Percentiles rank a stretch among this genome's conserved stretches.
Evolutionary conservation across 2,113 vertebrate genomes (phyloP).

Genomic region (Fregata magnificens): DNA sequence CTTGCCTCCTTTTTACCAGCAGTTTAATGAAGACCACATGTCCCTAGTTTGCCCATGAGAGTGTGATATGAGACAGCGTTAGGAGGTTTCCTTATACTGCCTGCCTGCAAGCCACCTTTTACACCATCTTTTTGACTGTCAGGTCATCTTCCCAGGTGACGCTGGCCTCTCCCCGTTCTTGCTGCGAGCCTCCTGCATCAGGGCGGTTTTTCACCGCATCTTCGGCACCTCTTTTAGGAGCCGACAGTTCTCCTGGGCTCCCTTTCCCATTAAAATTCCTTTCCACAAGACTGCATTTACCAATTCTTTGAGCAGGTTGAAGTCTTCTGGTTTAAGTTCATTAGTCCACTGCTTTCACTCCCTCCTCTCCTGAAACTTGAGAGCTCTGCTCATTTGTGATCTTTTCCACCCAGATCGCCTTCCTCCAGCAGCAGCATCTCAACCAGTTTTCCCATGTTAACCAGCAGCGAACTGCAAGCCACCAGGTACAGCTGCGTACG

Average conservation of each 20-base stretch:
- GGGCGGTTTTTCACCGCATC: background rate
- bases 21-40: background rate
- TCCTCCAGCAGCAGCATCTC: background rate
- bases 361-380: background rate
- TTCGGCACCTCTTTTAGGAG: background rate
- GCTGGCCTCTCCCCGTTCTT: background rate
- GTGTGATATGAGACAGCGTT: fast-evolving
- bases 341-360: background rate
- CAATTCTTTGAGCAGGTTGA: constrained; percentile 20
- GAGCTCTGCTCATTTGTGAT: background rate
- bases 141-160: background rate
- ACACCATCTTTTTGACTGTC: background rate
- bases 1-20: background rate
- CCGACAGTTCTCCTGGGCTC: background rate
- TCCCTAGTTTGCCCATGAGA: background rate
- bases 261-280: constrained; percentile 68
- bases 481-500: background rate
- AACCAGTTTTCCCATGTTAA: background rate
- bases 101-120: background rate
- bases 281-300: constrained; percentile 68
- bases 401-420: background rate
- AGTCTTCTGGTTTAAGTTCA: constrained; percentile 41
- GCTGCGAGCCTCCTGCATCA: background rate
- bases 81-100: background rate
- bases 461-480: background rate